Evolutionary conservation across 2,113 vertebrate species (phyloP), one percentile per base, ranked within the genome.

Genomic region (Phoenicopterus ruber): DNA sequence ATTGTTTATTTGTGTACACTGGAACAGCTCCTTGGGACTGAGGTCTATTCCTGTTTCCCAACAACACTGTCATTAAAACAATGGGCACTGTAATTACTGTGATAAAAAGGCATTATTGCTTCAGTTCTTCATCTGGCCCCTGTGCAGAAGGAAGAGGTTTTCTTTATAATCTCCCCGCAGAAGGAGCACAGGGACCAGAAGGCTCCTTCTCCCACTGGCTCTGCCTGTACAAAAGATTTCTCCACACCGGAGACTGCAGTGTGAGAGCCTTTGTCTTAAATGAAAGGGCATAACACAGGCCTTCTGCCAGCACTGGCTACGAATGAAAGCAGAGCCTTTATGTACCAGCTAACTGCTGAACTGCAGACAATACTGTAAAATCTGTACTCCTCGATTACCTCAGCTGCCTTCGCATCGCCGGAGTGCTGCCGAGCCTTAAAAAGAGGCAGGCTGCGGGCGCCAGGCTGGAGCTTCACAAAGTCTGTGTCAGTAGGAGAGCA

Each of bases 1-100:
- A 96, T 96, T 54, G 2, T 86, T 96, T 96, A 96, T 96, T 93
- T 95, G 94, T 84, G 90, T 96, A 92, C 85, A 87, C 63, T 96
- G 95, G 85, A 94, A 72, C 79, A 94, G 74, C 77, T 96, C 92
- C 92, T 97, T 97, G 97, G 91, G 96, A 97, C 91, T 63, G 89
- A 2, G 83, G 77, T 67, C 66, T 90, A 58, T 73, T 92, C 82
- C 93, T 82, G 92, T 94, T 97, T 97, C 96, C 95, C 96, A 98
- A 97, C 95, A 96, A 72, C 96, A 49, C 78, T 96, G 97, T 95
- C 96, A 97, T 93, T 96, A 97, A 97, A 96, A 97, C 96, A 98
- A 97, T 95, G 78, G 93, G 36, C 81, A 89, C 93, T 94, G 91
- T 96, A 97, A 96, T 96, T 94, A 96, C 86, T 94, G 90, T 93